phyloP scores from a whole-genome alignment of 2,797 vertebrate genomes.

The Ara ararauna region DNA sequence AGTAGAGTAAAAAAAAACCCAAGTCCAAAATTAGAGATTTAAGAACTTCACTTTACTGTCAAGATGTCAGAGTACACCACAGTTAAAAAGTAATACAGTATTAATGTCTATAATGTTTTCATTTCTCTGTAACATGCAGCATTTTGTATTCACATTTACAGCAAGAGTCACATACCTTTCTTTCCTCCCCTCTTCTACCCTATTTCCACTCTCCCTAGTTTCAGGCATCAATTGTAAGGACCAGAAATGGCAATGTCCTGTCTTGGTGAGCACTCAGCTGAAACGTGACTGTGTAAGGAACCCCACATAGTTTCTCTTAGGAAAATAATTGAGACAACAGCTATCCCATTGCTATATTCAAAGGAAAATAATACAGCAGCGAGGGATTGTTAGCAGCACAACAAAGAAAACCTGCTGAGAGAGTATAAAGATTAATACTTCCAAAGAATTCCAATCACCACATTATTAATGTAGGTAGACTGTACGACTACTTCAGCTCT shows the following conservation, averaged over 20 bases:
- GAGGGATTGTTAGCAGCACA: constrained; percentile 32
- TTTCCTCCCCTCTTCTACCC: neutral
- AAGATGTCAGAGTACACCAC: neutral
- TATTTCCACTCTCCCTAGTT: neutral
- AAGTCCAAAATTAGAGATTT: neutral
- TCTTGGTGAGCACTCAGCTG: neutral
- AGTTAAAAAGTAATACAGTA: neutral
- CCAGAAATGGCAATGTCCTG: neutral
- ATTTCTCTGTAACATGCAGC: neutral
- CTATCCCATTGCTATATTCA: neutral
- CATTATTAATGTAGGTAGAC: neutral
- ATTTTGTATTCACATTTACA: neutral
- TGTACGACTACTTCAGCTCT: neutral
- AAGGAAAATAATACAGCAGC: constrained; percentile 5
- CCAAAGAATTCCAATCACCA: constrained; percentile 29
- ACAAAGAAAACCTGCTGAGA: constrained; percentile 48
- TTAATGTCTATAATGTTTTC: neutral
- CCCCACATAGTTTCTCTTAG: neutral
- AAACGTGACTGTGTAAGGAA: neutral
- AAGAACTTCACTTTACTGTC: neutral
- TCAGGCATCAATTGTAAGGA: neutral
- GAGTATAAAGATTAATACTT: constrained; percentile 33
- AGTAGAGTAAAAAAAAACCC: neutral
- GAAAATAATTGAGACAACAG: constrained; percentile 40
- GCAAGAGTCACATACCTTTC: neutral